A percentile compares a stretch with the other conserved stretches of the same genome.
Evolutionary conservation across 1,140 invertebrate species (phyloP).

Genomic region (Cotesia vestalis): DNA sequence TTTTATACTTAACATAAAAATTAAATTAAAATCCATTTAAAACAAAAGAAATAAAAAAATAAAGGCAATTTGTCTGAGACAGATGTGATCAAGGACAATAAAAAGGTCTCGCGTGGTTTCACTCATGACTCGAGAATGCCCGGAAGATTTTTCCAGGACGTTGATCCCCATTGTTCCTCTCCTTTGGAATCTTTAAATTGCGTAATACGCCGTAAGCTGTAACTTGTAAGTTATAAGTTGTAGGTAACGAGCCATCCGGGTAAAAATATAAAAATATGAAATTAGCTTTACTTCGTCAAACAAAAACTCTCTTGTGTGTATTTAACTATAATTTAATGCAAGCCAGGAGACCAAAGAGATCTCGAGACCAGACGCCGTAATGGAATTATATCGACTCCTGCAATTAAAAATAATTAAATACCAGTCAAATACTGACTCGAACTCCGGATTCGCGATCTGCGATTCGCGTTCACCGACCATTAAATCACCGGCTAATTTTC

Average conservation of each 20-base stretch:
- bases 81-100: not conserved
- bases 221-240: too few species aligned
- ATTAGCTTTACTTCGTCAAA: not conserved
- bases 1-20: too few species aligned
- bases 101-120: not conserved
- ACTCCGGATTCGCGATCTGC: too few species aligned
- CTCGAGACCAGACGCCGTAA: too few species aligned
- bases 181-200: conserved; percentile 13
- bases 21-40: too few species aligned
- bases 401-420: too few species aligned
- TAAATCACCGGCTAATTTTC: conserved; percentile 23
- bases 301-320: not conserved
- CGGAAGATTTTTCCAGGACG: conserved; percentile 28
- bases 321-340: not conserved
- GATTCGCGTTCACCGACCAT: conserved; percentile 24
- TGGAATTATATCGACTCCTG: too few species aligned
- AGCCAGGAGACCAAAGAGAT: too few species aligned
- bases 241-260: conserved; percentile 9
- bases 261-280: not conserved
- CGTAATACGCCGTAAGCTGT: not conserved
- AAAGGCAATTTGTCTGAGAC: not conserved
- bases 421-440: too few species aligned
- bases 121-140: conserved; percentile 14
- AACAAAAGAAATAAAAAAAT: too few species aligned
- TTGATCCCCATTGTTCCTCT: conserved; percentile 18